Conservation (phyloP, 2,797 vertebrate species). For the Microctenopoma lineatum region DNA sequence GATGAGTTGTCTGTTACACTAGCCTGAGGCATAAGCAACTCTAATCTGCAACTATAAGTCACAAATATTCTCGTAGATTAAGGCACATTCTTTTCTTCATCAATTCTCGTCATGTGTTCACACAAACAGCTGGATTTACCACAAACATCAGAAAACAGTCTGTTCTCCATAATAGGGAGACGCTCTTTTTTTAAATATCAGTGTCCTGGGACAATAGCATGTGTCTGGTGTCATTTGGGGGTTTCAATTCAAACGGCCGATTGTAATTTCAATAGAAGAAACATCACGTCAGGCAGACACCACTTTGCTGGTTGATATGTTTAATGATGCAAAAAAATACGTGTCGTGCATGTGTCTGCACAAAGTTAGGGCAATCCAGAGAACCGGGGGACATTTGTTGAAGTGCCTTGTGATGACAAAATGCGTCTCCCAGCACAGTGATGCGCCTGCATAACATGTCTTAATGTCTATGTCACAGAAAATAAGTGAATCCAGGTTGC, state of each 20-base stretch:
- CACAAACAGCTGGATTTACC: conserved; percentile 50
- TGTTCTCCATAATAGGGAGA: conserved; percentile 40
- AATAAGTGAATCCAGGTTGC: too few relatives aligned
- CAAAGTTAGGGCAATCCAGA: too few relatives aligned
- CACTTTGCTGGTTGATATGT: too few relatives aligned
- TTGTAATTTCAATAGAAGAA: too few relatives aligned
- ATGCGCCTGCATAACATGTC: too few relatives aligned
- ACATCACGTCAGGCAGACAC: too few relatives aligned
- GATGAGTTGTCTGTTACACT: conserved; percentile 29
- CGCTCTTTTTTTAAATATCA: conserved; percentile 40
- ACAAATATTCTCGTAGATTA: conserved; percentile 20
- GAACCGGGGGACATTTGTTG: too few relatives aligned
- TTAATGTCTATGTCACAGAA: too few relatives aligned
- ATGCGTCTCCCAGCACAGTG: too few relatives aligned
- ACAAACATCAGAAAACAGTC: conserved; percentile 56
- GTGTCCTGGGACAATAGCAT: conserved; percentile 22
- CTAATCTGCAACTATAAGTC: conserved; percentile 50
- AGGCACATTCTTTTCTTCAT: conserved; percentile 24
- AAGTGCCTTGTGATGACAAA: too few relatives aligned
- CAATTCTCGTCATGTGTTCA: conserved; percentile 31
- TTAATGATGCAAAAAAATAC: too few relatives aligned
- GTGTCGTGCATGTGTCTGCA: too few relatives aligned
- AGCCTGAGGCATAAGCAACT: conserved; percentile 20
- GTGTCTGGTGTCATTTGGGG: conserved; percentile 42
- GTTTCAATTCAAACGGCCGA: not conserved